Evolutionary conservation across 2,888 invertebrate species (phyloP), one percentile per base, ranked within the genome.

Genomic region (Zaprionus obscuricornis): DNA sequence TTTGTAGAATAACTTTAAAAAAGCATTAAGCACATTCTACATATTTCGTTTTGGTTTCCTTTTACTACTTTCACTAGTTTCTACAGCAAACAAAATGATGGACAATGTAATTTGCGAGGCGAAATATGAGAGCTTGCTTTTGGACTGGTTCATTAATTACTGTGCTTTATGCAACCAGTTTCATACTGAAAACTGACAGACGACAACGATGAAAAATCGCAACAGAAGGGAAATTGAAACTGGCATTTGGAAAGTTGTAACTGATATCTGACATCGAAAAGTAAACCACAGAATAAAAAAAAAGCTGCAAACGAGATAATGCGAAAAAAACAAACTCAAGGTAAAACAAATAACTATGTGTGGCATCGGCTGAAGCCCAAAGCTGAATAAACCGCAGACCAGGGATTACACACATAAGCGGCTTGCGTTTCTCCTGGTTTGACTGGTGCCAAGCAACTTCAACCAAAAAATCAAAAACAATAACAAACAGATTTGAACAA

Each of bases 321-420:
- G 16, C 18, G 3, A 13, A 1, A 10, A 34, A 45, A 51, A 51
- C 16, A 7, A 20, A 37, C 10, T 4, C 8, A 40, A 62, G 42
- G 51, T 62, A 74, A 47, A 77, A 60, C 64, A 67, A 70, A 68
- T 67, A 66, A 65, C 62, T 54, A 56, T 45, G 47, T 42, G 39
- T 33, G 16, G 42, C 47, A 47, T 45, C 47, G 29, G 45, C 20
- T 13, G 17, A 56, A n/a, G n/a, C n/a, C n/a, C n/a, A n/a, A 76
- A 68, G 51, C 63, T 62, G 55, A 46, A 76, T 68, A 73, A 83
- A 54, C 81, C 77, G 56, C 58, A 58, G 62, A 47, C 47, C 45
- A 16, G 55, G 55, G 74, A 83, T 79, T 79, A 79, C 81, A 65
- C 43, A 59, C 29, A 54, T 79, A 83, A 83, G 81, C 81, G 66